Conservation (phyloP, 2,797 vertebrate genomes). For the Lateolabrax maculatus region DNA sequence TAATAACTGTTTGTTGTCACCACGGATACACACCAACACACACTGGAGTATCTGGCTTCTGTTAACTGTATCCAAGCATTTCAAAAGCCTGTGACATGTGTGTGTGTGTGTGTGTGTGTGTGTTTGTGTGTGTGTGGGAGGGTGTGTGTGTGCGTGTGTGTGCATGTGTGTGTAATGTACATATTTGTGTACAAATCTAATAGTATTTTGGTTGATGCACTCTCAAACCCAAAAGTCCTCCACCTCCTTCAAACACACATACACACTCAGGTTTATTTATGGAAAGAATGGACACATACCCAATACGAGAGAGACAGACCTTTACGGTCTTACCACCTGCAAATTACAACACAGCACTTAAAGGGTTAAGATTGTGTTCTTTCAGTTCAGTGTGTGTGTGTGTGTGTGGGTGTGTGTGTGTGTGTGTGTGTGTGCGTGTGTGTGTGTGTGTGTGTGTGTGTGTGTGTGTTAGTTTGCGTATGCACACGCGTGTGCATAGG, state of each 20-base stretch:
- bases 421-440: constrained; percentile 41
- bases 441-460: constrained; percentile 46
- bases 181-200: constrained; percentile 23
- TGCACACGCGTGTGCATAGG: constrained; percentile 57
- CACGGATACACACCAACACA: constrained; percentile 72
- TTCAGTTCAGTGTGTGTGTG: constrained; percentile 67
- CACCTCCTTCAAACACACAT: not conserved
- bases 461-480: constrained; percentile 48
- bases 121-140: constrained; percentile 21
- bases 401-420: constrained; percentile 62
- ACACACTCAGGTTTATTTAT: constrained; percentile 23
- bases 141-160: not conserved
- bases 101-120: constrained; percentile 23
- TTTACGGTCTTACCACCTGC: constrained; percentile 77
- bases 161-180: not conserved
- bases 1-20: constrained; percentile 83
- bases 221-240: not conserved
- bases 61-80: constrained; percentile 73
- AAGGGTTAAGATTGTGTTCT: constrained; percentile 82
- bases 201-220: constrained; percentile 20
- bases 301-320: constrained; percentile 32
- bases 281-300: constrained; percentile 19
- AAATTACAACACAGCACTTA: constrained; percentile 78
- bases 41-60: constrained; percentile 78
- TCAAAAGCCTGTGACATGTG: constrained; percentile 52